These are phyloP conservation scores for Amphipoea oculea DNA, from an alignment of 2,888 invertebrate species.

Conservation along the genomic window DNA sequence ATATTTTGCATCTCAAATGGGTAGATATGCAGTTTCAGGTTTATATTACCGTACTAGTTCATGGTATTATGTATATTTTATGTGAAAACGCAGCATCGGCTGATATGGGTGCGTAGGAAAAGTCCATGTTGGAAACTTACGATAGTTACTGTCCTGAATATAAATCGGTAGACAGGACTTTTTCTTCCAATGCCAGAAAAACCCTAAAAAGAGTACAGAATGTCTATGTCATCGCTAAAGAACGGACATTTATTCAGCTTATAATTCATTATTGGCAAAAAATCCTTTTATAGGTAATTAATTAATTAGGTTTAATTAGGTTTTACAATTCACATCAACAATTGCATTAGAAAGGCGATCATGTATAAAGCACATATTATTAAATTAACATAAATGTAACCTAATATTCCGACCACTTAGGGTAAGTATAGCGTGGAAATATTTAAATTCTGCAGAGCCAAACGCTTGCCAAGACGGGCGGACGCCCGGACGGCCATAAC, in stretches of 20 bases:
- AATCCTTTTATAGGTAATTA: neutral
- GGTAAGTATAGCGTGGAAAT: constrained; percentile 51
- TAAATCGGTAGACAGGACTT: neutral
- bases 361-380: constrained; percentile 31
- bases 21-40: constrained; percentile 14
- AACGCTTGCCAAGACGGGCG: constrained; percentile 57
- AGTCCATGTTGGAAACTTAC: constrained; percentile 3
- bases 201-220: neutral
- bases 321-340: constrained; percentile 18
- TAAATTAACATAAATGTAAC: constrained; percentile 49
- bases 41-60: neutral
- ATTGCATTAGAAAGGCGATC: constrained; percentile 12
- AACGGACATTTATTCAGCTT: neutral
- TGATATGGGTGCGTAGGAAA: neutral
- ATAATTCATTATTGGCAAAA: neutral
- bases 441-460: constrained; percentile 60
- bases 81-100: constrained; percentile 1
- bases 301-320: constrained; percentile 24
- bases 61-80: constrained; percentile 3
- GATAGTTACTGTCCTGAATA: constrained; percentile 8
- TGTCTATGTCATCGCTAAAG: neutral
- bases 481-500: constrained; percentile 25
- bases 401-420: constrained; percentile 57
- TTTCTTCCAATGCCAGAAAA: neutral
- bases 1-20: constrained; percentile 35